Evolutionary conservation across 2,888 invertebrate species (phyloP), one percentile per base, ranked within the genome.

Genomic region (Cotesia congregata): DNA sequence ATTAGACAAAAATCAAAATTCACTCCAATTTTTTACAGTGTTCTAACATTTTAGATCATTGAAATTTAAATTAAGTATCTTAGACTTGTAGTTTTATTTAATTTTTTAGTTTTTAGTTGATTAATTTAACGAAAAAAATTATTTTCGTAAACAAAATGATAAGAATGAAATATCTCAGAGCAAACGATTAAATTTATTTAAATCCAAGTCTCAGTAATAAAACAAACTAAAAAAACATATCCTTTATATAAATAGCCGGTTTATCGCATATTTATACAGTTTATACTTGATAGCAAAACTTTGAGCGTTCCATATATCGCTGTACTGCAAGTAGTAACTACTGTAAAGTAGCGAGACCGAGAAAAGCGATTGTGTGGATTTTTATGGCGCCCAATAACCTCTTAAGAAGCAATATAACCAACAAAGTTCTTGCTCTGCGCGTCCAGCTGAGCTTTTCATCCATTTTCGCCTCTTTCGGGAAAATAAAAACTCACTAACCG

Each of bases 341-440:
- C 30, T 30, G 30, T 30, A 30, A 30, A 30, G 30, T 30, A 30
- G 30, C 30, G 1, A 30, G 30, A 30, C 30, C 30, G 30, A 30
- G 30, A 30, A 30, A 20, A 70, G 30, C 50, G 50, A 12, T 50
- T 50, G 50, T 50, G 50, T 7, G 50, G 39, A 67, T 67, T 39
- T 72, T 72, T 41, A 61, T 41, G 15, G 61, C n/a, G 60, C 1
- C 30, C 12, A 17, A 70, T 39, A 15, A 40, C n/a, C 15, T 12
- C n/a, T 20, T 6, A 15, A 64, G 41, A 6, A 59, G 59, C 59
- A 60, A 20, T 59, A 73, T 17, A 41, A 67, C 30, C 30, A 73
- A 73, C n/a, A 73, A 73, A 67, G 20, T 38, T 67, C 15, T 5
- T 38, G 59, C 30, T 41, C 17, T 15, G n/a, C 20, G 67, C 30